phyloP scores from a whole-genome alignment of 1,140 invertebrate species.

The Chionoecetes opilio region DNA sequence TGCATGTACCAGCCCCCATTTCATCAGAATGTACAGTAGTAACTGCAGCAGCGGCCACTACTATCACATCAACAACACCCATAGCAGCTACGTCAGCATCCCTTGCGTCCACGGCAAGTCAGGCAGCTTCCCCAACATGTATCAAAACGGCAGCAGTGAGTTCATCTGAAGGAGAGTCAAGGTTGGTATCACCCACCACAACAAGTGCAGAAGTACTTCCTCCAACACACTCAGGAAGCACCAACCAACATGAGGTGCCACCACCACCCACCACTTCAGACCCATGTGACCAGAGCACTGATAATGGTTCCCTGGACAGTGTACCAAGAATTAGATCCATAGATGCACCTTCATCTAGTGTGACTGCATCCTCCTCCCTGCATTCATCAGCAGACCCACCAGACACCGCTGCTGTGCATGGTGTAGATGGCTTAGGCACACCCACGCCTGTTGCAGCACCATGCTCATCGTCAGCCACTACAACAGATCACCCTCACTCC shows the following conservation, averaged over 20 bases:
- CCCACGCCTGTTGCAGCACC: not conserved
- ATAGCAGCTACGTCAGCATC: not conserved
- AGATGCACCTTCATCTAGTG: not conserved
- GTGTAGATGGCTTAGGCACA: not conserved
- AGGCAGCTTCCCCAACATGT: not conserved
- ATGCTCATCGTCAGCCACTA: slow-evolving; percentile 21
- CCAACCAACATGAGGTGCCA: not conserved
- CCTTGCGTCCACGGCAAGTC: not conserved
- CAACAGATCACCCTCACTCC: not conserved
- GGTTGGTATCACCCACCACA: not conserved
- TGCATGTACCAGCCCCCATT: not conserved
- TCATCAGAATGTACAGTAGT: slow-evolving; percentile 13
- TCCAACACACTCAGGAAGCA: not conserved
- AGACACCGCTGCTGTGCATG: not conserved
- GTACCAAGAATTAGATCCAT: not conserved
- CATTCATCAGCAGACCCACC: not conserved
- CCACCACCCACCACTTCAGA: not conserved
- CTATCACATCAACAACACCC: slow-evolving; percentile 39
- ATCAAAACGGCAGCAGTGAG: not conserved
- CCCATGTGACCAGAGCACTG: not conserved
- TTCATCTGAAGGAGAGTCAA: not conserved
- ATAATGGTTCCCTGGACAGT: not conserved
- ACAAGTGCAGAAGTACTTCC: not conserved
- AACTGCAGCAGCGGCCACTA: slow-evolving; percentile 2
- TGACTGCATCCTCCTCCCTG: not conserved